These are phyloP conservation scores for Pipistrellus nathusii DNA, from an alignment of 2,797 vertebrate species.

Conservation along the genomic window DNA sequence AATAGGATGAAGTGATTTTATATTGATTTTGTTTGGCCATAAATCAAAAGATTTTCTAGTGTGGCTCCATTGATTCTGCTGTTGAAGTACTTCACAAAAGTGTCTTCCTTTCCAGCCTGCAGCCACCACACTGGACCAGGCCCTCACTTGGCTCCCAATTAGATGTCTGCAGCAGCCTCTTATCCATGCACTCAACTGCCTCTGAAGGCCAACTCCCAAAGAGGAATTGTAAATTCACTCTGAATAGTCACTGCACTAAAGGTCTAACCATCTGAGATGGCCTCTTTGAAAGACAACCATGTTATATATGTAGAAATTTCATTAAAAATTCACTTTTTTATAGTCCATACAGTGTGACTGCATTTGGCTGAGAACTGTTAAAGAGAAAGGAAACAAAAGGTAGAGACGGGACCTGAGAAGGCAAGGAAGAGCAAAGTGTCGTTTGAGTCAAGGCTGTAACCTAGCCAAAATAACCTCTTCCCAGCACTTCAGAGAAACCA, in stretches of 20 bases:
- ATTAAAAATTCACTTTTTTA: not conserved
- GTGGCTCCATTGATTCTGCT: not conserved
- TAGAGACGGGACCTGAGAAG: not conserved
- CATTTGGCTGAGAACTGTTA: not conserved
- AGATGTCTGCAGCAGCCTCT: not conserved
- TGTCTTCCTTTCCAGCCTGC: not conserved
- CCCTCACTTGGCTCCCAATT: not conserved
- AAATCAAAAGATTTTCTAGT: not conserved
- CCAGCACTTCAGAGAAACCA: not conserved
- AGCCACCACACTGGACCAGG: not conserved
- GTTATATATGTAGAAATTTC: not conserved
- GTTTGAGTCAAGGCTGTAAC: not conserved
- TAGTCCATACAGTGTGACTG: not conserved
- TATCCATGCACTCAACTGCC: not conserved
- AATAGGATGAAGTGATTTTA: not conserved
- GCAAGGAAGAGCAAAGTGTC: not conserved
- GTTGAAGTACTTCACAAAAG: not conserved
- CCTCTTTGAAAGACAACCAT: constrained; percentile 25
- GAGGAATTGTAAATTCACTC: not conserved
- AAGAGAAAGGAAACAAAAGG: not conserved
- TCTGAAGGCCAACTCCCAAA: not conserved
- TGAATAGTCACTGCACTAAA: not conserved
- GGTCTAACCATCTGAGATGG: not conserved
- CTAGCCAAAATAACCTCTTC: not conserved
- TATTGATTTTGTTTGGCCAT: not conserved